Conservation (phyloP, 1,140 invertebrate species). For the Eueides isabella region DNA sequence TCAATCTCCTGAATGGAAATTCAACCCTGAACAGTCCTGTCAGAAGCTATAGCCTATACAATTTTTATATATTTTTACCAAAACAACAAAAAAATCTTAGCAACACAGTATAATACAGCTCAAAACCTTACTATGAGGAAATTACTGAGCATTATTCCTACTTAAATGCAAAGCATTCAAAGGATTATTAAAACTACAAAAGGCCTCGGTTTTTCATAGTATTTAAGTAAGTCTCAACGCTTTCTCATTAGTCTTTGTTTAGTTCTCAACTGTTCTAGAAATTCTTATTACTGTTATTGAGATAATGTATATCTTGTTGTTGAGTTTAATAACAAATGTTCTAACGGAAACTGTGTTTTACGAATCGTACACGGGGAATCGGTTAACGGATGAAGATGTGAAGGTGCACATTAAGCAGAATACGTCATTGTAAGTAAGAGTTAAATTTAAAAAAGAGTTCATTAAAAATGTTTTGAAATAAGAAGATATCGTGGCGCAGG, state of each 20-base stretch:
- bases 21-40: no score
- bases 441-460: background rate
- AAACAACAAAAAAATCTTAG: no score
- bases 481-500: no score
- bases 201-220: background rate
- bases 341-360: constrained; percentile 13
- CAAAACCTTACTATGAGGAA: background rate
- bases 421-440: constrained; percentile 17
- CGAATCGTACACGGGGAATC: background rate
- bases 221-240: constrained; percentile 14
- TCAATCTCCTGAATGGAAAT: no score
- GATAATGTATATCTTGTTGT: background rate
- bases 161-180: background rate
- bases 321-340: constrained; percentile 5
- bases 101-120: background rate
- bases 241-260: constrained; percentile 13
- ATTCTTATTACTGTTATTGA: background rate
- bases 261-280: background rate
- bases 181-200: constrained; percentile 12
- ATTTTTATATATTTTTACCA: no score
- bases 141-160: background rate
- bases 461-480: no score
- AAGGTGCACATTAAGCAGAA: constrained; percentile 16
- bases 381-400: constrained; percentile 12
- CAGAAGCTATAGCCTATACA: no score